Evolutionary conservation across 2,113 vertebrate species (phyloP).

Genomic region (Asarcornis scutulata): DNA sequence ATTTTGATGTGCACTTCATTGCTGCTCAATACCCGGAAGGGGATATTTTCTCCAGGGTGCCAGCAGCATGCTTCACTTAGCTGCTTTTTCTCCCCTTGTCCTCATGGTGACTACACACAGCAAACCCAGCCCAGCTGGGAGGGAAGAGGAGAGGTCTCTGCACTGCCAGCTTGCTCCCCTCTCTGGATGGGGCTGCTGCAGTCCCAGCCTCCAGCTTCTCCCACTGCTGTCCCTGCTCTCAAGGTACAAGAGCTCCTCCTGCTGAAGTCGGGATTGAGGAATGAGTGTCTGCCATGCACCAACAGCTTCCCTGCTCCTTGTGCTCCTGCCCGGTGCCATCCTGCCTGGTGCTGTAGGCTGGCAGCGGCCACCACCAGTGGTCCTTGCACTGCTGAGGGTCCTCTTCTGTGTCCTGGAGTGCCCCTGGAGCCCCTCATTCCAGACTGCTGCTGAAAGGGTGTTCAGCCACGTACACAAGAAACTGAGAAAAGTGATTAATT

Average conservation of each 20-base stretch:
- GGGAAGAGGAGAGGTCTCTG: neutral
- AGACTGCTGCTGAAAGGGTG: rapidly evolving
- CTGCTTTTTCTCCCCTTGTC: neutral
- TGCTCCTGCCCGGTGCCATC: neutral
- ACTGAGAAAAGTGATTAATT: neutral
- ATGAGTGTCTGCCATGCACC: rapidly evolving
- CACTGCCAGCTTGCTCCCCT: rapidly evolving
- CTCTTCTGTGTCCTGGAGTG: neutral
- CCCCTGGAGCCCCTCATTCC: neutral
- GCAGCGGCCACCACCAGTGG: neutral
- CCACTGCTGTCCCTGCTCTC: neutral
- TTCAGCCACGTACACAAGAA: neutral
- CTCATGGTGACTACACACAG: neutral
- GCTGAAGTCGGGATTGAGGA: neutral
- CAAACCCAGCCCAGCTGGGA: neutral
- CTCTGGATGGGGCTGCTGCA: neutral
- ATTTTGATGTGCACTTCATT: neutral
- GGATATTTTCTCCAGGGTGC: neutral
- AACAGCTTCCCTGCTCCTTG: neutral
- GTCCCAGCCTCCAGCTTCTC: rapidly evolving
- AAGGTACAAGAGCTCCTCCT: neutral
- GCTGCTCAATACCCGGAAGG: neutral
- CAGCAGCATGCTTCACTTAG: neutral
- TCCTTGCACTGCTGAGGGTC: neutral
- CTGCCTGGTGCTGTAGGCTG: rapidly evolving